Percentiles rank a stretch among this genome's conserved stretches.
phyloP scores from a whole-genome alignment of 37 sponge, comb jelly and placozoan species.

The Oscarella lobularis region DNA sequence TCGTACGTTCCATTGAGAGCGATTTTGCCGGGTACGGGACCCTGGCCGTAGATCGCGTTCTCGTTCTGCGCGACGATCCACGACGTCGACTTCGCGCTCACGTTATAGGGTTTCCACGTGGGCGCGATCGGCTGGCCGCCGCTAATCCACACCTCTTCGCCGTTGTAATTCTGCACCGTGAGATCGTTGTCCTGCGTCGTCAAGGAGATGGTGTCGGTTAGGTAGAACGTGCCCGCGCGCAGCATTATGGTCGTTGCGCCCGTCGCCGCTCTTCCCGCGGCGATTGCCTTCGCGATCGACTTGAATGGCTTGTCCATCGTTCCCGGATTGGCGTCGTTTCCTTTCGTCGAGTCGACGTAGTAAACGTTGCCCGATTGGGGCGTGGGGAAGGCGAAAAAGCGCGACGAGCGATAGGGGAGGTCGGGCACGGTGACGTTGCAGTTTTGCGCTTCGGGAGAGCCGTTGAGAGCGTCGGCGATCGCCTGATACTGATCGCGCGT shows the following conservation, averaged over 20 bases:
- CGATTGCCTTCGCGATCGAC: neutral
- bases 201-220: constrained; percentile 20
- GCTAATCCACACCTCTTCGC: constrained; percentile 23
- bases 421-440: constrained; percentile 19
- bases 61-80: too few species aligned
- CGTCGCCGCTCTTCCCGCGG: neutral
- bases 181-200: constrained; percentile 31
- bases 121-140: constrained; percentile 28
- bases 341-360: constrained; percentile 27
- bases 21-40: too few species aligned
- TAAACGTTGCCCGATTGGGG: neutral
- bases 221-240: constrained; percentile 27
- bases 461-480: constrained; percentile 27
- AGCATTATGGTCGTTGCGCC: constrained; percentile 24
- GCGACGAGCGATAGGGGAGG: neutral
- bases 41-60: too few species aligned
- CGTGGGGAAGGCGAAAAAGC: neutral
- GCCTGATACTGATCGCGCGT: constrained; percentile 15
- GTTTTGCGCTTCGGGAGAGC: constrained; percentile 29
- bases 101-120: constrained; percentile 13
- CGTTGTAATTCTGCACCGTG: constrained; percentile 9
- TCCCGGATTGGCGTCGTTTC: constrained; percentile 39
- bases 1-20: neutral
- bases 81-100: neutral
- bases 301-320: constrained; percentile 10